phyloP scores from a whole-genome alignment of 1,140 invertebrate genomes.

The Leucophenga varia region DNA sequence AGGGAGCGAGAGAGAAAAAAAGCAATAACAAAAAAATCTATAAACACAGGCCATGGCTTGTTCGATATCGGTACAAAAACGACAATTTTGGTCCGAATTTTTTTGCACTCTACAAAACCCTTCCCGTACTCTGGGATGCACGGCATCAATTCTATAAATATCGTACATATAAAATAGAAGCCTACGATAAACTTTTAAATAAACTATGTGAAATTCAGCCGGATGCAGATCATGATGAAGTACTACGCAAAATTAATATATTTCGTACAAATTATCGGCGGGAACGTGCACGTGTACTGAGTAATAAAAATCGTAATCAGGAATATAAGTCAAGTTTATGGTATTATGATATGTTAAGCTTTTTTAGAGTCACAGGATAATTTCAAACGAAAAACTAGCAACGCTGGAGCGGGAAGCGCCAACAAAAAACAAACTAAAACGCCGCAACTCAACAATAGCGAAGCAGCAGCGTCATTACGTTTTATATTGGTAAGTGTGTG shows the following conservation, averaged over 20 bases:
- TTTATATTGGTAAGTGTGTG: too few species aligned
- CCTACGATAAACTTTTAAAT: slow-evolving; percentile 45
- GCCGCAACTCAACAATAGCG: too few species aligned
- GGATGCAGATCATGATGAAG: slow-evolving; percentile 47
- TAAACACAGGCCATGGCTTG: slow-evolving; percentile 20
- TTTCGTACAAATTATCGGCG: slow-evolving; percentile 56
- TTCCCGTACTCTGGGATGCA: slow-evolving; percentile 54
- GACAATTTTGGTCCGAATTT: slow-evolving; percentile 54
- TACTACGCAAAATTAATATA: slow-evolving; percentile 55
- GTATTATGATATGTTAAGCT: slow-evolving; percentile 56
- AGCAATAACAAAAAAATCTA: too few species aligned
- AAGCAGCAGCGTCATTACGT: too few species aligned
- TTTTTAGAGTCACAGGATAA: too few species aligned
- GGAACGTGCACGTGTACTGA: slow-evolving; percentile 43
- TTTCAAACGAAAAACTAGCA: too few species aligned
- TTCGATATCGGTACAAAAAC: slow-evolving; percentile 33
- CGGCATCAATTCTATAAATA: slow-evolving; percentile 42
- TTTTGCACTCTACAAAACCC: slow-evolving; percentile 50
- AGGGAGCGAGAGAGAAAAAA: too few species aligned
- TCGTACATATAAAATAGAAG: slow-evolving; percentile 30
- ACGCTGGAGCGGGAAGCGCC: too few species aligned
- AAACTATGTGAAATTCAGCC: slow-evolving; percentile 55
- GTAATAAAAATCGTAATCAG: too few species aligned
- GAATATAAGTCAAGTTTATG: slow-evolving; percentile 52
- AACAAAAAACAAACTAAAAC: too few species aligned